Base-by-base conservation (phyloP, 2,888 invertebrate species). In the Listrodromus nycthemerus region DNA sequence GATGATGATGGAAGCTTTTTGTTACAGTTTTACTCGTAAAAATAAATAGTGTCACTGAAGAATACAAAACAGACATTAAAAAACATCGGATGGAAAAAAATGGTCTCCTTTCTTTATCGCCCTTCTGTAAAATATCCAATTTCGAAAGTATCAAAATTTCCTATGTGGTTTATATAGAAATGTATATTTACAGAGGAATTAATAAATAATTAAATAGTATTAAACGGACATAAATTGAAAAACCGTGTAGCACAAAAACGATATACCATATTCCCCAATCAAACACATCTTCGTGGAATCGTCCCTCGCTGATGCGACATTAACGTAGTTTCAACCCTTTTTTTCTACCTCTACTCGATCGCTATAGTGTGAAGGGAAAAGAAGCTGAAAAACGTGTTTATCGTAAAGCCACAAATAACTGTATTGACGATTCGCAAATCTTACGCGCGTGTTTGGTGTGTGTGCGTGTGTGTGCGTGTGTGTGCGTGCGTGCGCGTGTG, bases 321-420 rank as follows among this genome's bases (percentile, higher is more conserved):
- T 61, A 61, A 61, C 58, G 58, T 27, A 61, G 58, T 61, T 30
- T 30, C 16, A 61, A 61, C 58, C 58, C 58, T 30, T 30, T 61
- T 58, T 61, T 61, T n/a, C 58, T 61, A 61, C 58, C 58, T 30
- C 71, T 84, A 80, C 81, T 84, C 87, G 85, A 84, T 81, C 85
- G 78, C 85, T 80, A 92, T 88, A 85, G 90, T 86, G 88, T 89
- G 90, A 89, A 89, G 92, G 90, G 92, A 90, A 92, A 92, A 91
- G 90, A 91, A 91, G 91, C 92, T 93, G 92, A 92, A 93, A 92
- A 91, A 92, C 86, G 87, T 90, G 89, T 89, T 88, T 63, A 80
- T 61, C 67, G 65, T 84, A 74, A 80, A 78, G 55, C 75, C 50
- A 80, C n/a, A 61, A 61, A 61, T 61, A 61, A 61, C 13, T 61